phyloP scores from a whole-genome alignment of 2,888 invertebrate species.

The Ditylenchus weischeri region DNA sequence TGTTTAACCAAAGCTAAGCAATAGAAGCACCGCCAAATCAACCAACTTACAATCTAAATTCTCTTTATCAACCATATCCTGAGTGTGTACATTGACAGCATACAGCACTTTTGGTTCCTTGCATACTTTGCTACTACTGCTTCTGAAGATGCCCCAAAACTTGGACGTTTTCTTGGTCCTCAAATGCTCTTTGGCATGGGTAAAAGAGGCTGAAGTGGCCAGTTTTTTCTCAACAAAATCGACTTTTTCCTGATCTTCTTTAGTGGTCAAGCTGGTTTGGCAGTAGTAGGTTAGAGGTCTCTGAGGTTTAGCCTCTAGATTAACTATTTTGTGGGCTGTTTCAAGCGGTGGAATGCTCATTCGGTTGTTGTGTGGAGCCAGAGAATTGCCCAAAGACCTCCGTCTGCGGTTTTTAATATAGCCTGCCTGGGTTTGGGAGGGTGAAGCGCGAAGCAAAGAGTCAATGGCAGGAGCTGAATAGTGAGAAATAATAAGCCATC shows the following conservation, averaged over 20 bases:
- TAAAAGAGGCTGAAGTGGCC: not conserved
- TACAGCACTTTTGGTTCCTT: not conserved
- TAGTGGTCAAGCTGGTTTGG: too few relatives aligned
- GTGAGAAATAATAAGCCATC: too few relatives aligned
- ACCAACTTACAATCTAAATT: slow-evolving; percentile 5
- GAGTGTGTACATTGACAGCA: not conserved
- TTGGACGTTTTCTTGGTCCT: slow-evolving; percentile 1
- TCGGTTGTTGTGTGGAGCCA: not conserved
- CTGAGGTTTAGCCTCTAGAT: too few relatives aligned
- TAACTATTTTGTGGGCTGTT: too few relatives aligned
- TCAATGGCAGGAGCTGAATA: too few relatives aligned
- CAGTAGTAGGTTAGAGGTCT: too few relatives aligned
- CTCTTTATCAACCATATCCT: not conserved
- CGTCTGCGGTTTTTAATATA: not conserved
- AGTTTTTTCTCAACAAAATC: not conserved
- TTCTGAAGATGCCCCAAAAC: not conserved
- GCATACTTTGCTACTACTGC: not conserved
- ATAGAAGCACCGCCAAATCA: not conserved
- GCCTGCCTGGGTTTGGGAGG: too few relatives aligned
- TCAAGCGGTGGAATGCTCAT: not conserved
- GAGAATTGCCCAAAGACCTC: not conserved
- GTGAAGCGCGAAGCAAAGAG: too few relatives aligned
- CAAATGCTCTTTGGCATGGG: not conserved
- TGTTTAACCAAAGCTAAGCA: slow-evolving; percentile 10
- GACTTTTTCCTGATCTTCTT: not conserved